Percentiles rank a stretch among this genome's conserved stretches.
Evolutionary conservation across 2,113 vertebrate genomes (phyloP).

Genomic region (Melanerpes aurifrons): DNA sequence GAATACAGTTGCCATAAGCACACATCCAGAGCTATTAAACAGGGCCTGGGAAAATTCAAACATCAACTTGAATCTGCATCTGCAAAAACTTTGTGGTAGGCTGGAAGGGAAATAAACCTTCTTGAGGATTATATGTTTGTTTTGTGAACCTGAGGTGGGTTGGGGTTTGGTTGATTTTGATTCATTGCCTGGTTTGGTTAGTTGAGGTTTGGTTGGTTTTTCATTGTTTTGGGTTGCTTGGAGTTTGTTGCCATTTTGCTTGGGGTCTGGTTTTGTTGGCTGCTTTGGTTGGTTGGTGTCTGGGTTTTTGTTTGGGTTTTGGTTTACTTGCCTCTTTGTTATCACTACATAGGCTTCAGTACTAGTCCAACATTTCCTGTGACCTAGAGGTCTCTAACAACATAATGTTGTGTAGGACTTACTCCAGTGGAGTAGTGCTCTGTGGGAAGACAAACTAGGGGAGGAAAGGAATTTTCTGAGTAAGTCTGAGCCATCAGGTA

Average conservation of each 20-base stretch:
- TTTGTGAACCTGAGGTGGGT: not conserved
- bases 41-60: not conserved
- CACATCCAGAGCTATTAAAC: not conserved
- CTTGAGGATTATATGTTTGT: not conserved
- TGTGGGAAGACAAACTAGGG: not conserved
- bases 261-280: too few species aligned
- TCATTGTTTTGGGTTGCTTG: too few species aligned
- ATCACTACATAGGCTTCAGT: not conserved
- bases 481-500: conserved; percentile 38
- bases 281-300: too few species aligned
- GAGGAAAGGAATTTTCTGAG: not conserved
- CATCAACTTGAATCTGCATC: not conserved
- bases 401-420: conserved; percentile 30
- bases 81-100: not conserved
- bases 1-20: not conserved
- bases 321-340: too few species aligned
- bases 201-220: too few species aligned
- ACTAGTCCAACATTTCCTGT: not conserved
- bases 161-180: too few species aligned
- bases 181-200: too few species aligned
- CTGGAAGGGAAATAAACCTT: not conserved
- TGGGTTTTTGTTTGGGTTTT: too few species aligned
- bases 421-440: not conserved
- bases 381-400: conserved; percentile 10
- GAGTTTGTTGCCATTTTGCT: too few species aligned